Evolutionary conservation across 2,113 vertebrate species (phyloP), one percentile per base, ranked within the genome.

Genomic region (Pterophyllum scalare): DNA sequence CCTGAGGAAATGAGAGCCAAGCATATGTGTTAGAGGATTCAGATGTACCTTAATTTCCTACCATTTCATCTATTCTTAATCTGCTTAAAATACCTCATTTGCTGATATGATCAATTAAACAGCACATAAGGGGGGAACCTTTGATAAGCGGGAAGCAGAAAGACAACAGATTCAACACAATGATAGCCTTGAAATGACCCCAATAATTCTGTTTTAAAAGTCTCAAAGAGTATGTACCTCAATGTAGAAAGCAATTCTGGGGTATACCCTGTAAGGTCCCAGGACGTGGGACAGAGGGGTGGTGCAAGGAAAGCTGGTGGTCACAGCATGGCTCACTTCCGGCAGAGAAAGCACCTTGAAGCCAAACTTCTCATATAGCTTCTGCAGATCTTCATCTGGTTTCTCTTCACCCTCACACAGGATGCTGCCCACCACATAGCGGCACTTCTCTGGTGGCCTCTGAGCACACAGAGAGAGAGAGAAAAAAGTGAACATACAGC

Each of bases 331-430:
- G 91, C 96, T 98, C 85, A 98, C 97, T 85, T 97, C 97, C 0
- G 98, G 98, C 84, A 99, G 96, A 80, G 96, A 97, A 92, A 98
- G 97, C 82, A 99, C 94, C 93, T 96, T 98, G 94, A 98, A 99
- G 91, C 98, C 97, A 52, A 95, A 97, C 89, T 96, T 97, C 93
- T 98, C 96, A 49, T 98, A 99, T 59, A 95, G 93, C 43, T 95
- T 95, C 93, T 97, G 94, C 79, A 98, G 95, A 70, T 97, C 97
- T n/a, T 96, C 94, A 0, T 96, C 95, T 0, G 97, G 97, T n/a
- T 96, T 94, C 57, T 96, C 93, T 0, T 97, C 97, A 0, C 98
- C 98, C 89, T 99, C 98, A 0, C 97, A 97, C 89, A 99, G 94
- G 93, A 99, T 95, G 74, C 97, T 97, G 93, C 98, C 98, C 49